These are phyloP conservation scores for Montipora cactus DNA, from an alignment of 64 coral and sea anemone genomes.

Conservation along the genomic window DNA sequence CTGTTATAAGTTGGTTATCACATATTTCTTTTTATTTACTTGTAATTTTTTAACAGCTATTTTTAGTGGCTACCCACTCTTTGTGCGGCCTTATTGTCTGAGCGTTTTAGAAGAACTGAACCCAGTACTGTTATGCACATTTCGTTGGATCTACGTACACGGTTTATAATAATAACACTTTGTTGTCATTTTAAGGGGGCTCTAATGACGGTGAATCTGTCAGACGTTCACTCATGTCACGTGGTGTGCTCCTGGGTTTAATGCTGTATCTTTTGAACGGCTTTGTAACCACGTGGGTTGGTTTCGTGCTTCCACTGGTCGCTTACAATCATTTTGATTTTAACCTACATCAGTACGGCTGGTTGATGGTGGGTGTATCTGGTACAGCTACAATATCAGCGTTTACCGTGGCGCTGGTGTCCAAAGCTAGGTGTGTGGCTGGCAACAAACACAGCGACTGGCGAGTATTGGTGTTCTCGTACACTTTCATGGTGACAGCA, in stretches of 20 bases:
- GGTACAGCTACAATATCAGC: constrained; percentile 42
- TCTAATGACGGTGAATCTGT: constrained; percentile 32
- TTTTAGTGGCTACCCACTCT: neutral
- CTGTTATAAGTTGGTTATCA: neutral
- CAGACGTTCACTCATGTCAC: constrained; percentile 46
- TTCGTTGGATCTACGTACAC: neutral
- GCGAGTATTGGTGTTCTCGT: constrained; percentile 21
- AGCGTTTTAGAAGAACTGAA: neutral
- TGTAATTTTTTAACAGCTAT: neutral
- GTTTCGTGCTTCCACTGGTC: constrained; percentile 66
- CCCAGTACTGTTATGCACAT: neutral
- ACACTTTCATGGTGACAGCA: constrained; percentile 57
- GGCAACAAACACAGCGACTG: constrained; percentile 58
- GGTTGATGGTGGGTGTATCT: constrained; percentile 82
- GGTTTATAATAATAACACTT: neutral
- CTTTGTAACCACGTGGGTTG: constrained; percentile 78
- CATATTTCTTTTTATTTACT: neutral
- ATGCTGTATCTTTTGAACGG: constrained; percentile 81
- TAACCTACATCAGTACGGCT: constrained; percentile 49
- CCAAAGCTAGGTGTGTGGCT: constrained; percentile 59
- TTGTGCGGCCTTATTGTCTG: neutral
- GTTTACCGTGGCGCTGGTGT: constrained; percentile 41
- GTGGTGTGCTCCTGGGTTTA: constrained; percentile 65
- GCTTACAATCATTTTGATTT: constrained; percentile 71
- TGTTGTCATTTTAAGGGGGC: constrained; percentile 14